Percentiles rank a stretch among this genome's conserved stretches.
Conservation (phyloP, 2,888 invertebrate species). For the Chrysolina oricalcia region DNA sequence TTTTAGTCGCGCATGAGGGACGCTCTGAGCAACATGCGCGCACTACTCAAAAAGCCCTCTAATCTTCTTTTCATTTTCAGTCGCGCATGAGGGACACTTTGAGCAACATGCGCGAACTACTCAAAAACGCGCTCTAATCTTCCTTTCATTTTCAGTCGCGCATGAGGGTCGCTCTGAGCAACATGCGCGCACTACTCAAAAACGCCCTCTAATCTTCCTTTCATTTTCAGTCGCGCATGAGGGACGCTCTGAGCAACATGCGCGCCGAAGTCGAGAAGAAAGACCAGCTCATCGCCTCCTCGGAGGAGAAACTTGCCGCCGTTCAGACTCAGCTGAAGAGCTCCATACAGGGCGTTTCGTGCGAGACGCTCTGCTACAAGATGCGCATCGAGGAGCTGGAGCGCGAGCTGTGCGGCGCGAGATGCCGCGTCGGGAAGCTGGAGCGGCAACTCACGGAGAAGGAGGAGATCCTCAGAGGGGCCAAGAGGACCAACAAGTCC, state of each 20-base stretch:
- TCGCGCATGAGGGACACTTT: conserved; percentile 44
- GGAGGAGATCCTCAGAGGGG: conserved; percentile 34
- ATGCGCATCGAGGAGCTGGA: conserved; percentile 59
- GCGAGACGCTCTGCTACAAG: conserved; percentile 62
- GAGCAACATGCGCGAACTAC: conserved; percentile 60
- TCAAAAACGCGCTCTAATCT: no score
- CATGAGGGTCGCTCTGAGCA: not conserved
- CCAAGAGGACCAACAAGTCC: conserved; percentile 44
- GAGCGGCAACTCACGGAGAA: conserved; percentile 52
- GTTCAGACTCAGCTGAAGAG: conserved; percentile 64
- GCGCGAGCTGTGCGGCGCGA: conserved; percentile 52
- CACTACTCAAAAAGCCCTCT: no score
- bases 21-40: conserved; percentile 58
- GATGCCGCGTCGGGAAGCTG: conserved; percentile 51
- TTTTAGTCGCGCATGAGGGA: conserved; percentile 49
- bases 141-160: conserved; percentile 42
- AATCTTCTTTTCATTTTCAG: conserved; percentile 44
- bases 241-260: conserved; percentile 54
- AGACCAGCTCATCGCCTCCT: conserved; percentile 62
- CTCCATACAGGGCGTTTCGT: conserved; percentile 63
- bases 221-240: conserved; percentile 47
- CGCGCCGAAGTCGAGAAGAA: conserved; percentile 66
- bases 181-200: not conserved
- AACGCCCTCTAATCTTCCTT: not conserved
- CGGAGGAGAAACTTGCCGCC: conserved; percentile 64